Conservation (phyloP, 2,888 invertebrate genomes). For the Theretra japonica region DNA sequence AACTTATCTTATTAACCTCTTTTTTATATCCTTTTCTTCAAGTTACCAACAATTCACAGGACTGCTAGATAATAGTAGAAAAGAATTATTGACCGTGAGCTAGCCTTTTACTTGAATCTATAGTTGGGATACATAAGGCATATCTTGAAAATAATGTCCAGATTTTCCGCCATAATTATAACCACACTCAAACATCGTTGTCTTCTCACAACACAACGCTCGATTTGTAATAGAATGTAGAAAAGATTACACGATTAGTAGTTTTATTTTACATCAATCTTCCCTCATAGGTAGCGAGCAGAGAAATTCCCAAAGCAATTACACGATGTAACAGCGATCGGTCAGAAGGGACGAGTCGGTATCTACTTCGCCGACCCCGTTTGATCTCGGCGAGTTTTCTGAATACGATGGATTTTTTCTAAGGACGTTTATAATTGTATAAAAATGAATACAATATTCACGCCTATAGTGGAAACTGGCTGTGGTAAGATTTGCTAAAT, state of each 20-base stretch:
- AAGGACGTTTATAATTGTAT: background rate
- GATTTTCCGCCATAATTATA: background rate
- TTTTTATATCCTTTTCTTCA: no score
- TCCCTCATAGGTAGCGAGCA: slow-evolving; percentile 13
- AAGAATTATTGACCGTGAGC: no score
- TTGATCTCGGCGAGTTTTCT: slow-evolving; percentile 10
- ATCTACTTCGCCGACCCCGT: slow-evolving; percentile 33
- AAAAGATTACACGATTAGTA: slow-evolving; percentile 20
- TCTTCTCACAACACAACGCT: background rate
- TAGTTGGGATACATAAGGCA: no score
- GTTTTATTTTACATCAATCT: slow-evolving; percentile 22
- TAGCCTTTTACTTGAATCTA: no score
- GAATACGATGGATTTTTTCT: background rate
- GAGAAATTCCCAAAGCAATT: slow-evolving; percentile 57
- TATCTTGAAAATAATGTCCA: background rate
- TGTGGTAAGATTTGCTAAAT: no score
- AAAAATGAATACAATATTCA: background rate
- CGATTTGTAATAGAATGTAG: background rate
- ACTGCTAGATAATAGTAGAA: no score
- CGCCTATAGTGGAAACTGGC: no score
- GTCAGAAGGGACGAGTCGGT: slow-evolving; percentile 47
- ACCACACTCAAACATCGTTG: background rate
- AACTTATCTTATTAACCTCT: no score
- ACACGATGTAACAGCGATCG: slow-evolving; percentile 53
- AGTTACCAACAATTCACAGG: no score